Evolutionary conservation across 2,888 invertebrate genomes (phyloP).

Genomic region (Limnephilus rhombicus): DNA sequence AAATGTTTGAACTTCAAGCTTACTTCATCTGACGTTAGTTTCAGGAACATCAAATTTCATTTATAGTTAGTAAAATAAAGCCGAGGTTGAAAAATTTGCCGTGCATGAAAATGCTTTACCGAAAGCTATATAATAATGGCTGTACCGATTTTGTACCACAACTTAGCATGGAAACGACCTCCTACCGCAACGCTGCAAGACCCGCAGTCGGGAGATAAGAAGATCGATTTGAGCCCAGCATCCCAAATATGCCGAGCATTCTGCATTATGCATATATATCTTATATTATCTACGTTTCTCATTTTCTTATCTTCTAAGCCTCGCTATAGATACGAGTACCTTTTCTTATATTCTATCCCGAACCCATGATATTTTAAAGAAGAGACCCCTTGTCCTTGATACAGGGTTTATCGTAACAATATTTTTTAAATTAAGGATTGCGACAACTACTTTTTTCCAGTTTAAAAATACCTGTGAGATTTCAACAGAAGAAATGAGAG

Average conservation of each 20-base stretch:
- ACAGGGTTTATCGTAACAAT: background rate
- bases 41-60: background rate
- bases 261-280: constrained; percentile 37
- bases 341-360: background rate
- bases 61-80: background rate
- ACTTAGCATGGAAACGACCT: constrained; percentile 27
- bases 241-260: constrained; percentile 30
- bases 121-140: constrained; percentile 1
- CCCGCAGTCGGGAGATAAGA: constrained; percentile 14
- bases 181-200: background rate
- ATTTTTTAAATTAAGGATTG: too few species aligned
- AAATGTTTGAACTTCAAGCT: background rate
- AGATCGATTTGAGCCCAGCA: constrained; percentile 24
- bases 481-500: background rate
- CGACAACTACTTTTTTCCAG: too few species aligned
- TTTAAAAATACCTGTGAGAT: background rate
- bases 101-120: background rate
- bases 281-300: background rate
- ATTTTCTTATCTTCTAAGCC: constrained; percentile 20
- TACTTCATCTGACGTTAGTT: background rate
- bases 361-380: background rate
- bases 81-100: background rate
- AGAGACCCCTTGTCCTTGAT: background rate
- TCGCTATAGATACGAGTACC: background rate
- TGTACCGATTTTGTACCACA: constrained; percentile 20